Conservation (phyloP, 1,140 invertebrate species). For the Formica exsecta region DNA sequence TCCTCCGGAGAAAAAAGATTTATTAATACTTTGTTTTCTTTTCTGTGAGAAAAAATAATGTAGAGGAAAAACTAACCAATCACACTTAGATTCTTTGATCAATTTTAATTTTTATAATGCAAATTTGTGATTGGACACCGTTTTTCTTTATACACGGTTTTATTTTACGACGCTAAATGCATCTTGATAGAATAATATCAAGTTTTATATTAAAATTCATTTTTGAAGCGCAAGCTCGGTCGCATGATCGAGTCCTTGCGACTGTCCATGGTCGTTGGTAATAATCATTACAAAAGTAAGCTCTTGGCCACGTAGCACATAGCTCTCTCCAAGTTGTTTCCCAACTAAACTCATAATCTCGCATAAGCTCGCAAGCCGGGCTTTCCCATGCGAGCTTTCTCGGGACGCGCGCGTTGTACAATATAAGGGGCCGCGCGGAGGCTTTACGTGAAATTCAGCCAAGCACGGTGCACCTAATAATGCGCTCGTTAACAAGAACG, state of each 20-base stretch:
- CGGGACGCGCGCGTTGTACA: conserved; percentile 65
- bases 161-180: conserved; percentile 23
- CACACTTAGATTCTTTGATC: neutral
- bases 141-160: conserved; percentile 28
- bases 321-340: conserved; percentile 78
- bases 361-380: conserved; percentile 84
- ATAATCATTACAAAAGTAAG: conserved; percentile 83
- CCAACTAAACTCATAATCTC: conserved; percentile 86
- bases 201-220: conserved; percentile 1
- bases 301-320: conserved; percentile 64
- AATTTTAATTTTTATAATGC: neutral
- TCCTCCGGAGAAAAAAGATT: neutral
- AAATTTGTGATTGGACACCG: neutral
- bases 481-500: conserved; percentile 79
- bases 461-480: conserved; percentile 78
- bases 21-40: neutral
- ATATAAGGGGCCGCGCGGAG: conserved; percentile 69
- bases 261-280: conserved; percentile 59
- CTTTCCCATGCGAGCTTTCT: conserved; percentile 84
- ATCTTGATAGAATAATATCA: neutral
- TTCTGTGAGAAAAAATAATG: neutral
- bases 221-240: neutral
- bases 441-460: conserved; percentile 81
- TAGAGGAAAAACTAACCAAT: neutral
- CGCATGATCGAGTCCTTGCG: neutral